Conservation (phyloP, 2,113 vertebrate species). For the Gnathochromis pfefferi region DNA sequence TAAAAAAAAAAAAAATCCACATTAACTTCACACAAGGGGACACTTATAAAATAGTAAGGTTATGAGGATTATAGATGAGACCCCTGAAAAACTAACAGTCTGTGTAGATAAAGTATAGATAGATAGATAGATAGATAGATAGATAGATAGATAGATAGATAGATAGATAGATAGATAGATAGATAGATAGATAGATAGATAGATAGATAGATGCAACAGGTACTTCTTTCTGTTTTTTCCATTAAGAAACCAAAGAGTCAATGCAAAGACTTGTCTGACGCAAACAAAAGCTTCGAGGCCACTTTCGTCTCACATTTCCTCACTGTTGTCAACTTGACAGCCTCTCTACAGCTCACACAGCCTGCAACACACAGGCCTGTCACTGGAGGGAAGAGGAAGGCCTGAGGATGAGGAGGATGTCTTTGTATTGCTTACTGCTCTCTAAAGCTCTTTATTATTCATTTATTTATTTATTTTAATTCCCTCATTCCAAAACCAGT, state of each 20-base stretch:
- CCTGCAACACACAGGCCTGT: neutral
- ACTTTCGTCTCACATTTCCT: neutral
- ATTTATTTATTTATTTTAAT: neutral
- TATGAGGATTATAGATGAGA: neutral
- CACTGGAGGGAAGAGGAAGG: neutral
- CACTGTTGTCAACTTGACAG: constrained; percentile 10
- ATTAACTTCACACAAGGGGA: neutral
- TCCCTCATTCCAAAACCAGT: neutral
- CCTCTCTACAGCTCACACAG: neutral
- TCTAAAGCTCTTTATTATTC: neutral
- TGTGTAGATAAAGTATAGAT: neutral
- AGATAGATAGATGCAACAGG: neutral
- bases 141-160: neutral
- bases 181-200: too few species aligned
- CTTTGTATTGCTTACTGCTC: neutral
- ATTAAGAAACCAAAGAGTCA: neutral
- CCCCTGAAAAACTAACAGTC: neutral
- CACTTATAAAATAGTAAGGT: neutral
- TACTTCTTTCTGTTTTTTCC: neutral
- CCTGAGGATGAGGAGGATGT: neutral
- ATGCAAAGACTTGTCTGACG: neutral
- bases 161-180: neutral
- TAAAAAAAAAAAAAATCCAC: neutral
- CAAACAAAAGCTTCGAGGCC: neutral
- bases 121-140: neutral